These are phyloP conservation scores for Monodelphis domestica DNA, from an alignment of 2,797 vertebrate genomes.

Conservation along the genomic window DNA sequence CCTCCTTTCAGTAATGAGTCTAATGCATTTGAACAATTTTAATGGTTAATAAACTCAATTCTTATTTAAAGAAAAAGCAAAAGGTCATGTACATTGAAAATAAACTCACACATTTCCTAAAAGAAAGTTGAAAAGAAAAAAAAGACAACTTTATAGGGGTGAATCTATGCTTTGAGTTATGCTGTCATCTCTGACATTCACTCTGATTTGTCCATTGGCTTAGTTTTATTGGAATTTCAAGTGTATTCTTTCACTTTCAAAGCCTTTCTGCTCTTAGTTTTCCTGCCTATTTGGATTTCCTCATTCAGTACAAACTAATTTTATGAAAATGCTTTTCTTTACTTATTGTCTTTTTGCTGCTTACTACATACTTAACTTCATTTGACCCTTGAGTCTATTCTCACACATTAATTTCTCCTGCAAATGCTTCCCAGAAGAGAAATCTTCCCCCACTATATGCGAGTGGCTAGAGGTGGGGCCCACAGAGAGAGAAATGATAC, in stretches of 20 bases:
- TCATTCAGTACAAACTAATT: not conserved
- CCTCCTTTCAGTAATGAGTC: not conserved
- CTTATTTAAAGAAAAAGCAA: slow-evolving; percentile 18
- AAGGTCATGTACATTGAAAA: not conserved
- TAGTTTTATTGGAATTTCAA: not conserved
- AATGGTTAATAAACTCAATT: not conserved
- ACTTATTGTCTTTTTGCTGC: not conserved
- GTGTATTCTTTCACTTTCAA: not conserved
- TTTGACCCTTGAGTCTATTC: not conserved
- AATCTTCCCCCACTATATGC: slow-evolving; percentile 25
- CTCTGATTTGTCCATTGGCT: not conserved
- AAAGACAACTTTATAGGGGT: not conserved
- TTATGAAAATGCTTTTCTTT: not conserved
- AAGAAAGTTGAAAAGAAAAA: not conserved
- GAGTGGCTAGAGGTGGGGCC: not conserved
- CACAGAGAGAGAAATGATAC: not conserved
- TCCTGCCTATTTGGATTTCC: not conserved
- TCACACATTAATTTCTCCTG: slow-evolving; percentile 9
- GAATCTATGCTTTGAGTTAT: not conserved
- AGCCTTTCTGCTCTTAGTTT: not conserved
- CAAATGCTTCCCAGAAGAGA: slow-evolving; percentile 34
- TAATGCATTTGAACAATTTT: not conserved
- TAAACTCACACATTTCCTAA: not conserved
- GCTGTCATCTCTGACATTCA: not conserved
- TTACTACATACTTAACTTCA: not conserved